Percentiles rank a stretch among this genome's conserved stretches.
These are phyloP conservation scores for Tarsius wallacei DNA, from an alignment of 2,797 vertebrate species.

Conservation along the genomic window DNA sequence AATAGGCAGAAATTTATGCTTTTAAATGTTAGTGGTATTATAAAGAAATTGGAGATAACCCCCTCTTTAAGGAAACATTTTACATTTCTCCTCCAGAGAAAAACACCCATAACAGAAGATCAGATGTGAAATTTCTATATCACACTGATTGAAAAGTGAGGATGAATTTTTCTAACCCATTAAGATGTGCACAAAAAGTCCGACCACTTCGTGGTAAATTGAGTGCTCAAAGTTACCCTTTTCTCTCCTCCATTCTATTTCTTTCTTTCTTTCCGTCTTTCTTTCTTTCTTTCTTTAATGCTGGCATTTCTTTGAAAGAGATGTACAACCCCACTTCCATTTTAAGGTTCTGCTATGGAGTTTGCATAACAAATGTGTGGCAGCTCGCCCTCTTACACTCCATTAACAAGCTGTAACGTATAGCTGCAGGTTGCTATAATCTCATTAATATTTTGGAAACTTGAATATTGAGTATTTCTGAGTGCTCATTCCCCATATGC, in stretches of 20 bases:
- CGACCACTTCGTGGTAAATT: slow-evolving; percentile 49
- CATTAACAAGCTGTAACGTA: slow-evolving; percentile 93
- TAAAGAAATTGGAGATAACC: neutral
- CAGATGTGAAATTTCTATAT: neutral
- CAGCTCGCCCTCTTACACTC: slow-evolving; percentile 86
- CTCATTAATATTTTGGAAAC: slow-evolving; percentile 95
- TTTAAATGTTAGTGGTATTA: slow-evolving; percentile 4
- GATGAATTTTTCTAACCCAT: neutral
- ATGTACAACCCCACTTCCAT: slow-evolving; percentile 84
- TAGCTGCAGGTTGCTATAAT: slow-evolving; percentile 94
- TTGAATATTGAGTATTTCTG: slow-evolving; percentile 93
- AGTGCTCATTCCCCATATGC: slow-evolving; percentile 95
- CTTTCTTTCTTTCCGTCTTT: neutral
- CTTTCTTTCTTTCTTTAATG: slow-evolving; percentile 64
- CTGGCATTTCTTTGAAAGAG: slow-evolving; percentile 83
- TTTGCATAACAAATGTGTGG: slow-evolving; percentile 91
- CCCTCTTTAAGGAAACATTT: neutral
- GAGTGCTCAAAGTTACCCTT: slow-evolving; percentile 68
- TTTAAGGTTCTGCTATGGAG: slow-evolving; percentile 86
- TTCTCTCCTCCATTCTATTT: neutral
- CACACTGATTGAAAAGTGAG: slow-evolving; percentile 24
- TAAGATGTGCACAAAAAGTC: slow-evolving; percentile 22
- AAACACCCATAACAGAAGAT: neutral
- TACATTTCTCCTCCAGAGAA: neutral
- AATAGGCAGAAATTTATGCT: neutral